Evolutionary conservation across 2,888 invertebrate genomes (phyloP).

Genomic region (Meghimatium bilineatum): DNA sequence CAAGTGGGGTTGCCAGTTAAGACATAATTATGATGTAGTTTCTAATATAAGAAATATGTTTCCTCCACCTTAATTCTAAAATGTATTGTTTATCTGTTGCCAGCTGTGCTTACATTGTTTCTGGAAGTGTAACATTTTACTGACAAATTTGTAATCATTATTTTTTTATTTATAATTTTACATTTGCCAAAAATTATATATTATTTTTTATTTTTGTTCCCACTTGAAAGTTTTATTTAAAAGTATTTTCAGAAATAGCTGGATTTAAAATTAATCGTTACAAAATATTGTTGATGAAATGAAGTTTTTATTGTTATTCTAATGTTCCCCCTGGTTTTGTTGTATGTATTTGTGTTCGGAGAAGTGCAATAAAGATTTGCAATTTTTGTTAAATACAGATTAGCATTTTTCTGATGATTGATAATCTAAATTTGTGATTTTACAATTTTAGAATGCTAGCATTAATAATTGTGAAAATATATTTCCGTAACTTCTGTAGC

Average conservation of each 20-base stretch:
- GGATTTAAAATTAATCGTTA: background rate
- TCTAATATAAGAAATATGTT: background rate
- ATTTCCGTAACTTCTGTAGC: background rate
- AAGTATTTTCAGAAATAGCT: background rate
- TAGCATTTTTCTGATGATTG: too few species aligned
- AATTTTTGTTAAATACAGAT: background rate
- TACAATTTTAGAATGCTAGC: background rate
- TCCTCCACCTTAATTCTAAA: background rate
- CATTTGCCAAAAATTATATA: background rate
- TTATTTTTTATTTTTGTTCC: background rate
- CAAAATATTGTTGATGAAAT: background rate
- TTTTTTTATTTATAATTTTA: background rate
- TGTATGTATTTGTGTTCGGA: background rate
- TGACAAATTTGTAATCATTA: background rate
- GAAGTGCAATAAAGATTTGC: slow-evolving; percentile 21
- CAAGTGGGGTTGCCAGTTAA: background rate
- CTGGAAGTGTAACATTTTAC: background rate
- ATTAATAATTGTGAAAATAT: background rate
- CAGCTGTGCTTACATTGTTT: slow-evolving; percentile 2
- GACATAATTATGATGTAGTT: background rate
- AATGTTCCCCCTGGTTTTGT: background rate
- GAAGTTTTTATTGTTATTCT: background rate
- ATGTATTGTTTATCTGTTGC: slow-evolving; percentile 9
- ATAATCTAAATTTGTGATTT: background rate
- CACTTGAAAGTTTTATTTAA: background rate